Evolutionary conservation across 2,888 invertebrate genomes (phyloP).

Genomic region (Pterobdella sp.): DNA sequence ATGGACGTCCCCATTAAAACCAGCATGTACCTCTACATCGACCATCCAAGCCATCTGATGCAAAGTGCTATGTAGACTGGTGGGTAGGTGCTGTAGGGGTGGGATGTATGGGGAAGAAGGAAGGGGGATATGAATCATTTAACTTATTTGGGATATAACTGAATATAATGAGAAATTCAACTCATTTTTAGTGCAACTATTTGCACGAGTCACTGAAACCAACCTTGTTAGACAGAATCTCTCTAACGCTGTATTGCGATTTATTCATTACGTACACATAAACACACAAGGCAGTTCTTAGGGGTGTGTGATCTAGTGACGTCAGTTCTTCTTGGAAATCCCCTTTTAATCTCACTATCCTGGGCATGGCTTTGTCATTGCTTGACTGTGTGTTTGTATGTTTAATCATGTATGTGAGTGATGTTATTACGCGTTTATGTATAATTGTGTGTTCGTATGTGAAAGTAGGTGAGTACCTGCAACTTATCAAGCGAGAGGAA

Average conservation of each 20-base stretch:
- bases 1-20: constrained; percentile 83
- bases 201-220: constrained; percentile 27
- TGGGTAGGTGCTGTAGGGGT: constrained; percentile 51
- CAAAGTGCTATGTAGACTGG: constrained; percentile 58
- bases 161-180: not conserved
- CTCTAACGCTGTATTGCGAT: constrained; percentile 68
- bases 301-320: constrained; percentile 73
- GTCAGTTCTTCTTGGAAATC: constrained; percentile 71
- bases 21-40: constrained; percentile 73
- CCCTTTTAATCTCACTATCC: not conserved
- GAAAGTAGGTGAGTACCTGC: constrained; percentile 52
- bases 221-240: constrained; percentile 72
- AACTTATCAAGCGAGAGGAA: constrained; percentile 63
- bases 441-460: too few species aligned
- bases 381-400: constrained; percentile 9
- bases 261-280: constrained; percentile 87
- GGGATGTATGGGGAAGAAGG: too few species aligned
- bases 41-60: constrained; percentile 80
- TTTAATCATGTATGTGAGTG: too few species aligned
- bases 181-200: not conserved
- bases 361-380: not conserved
- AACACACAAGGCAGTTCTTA: constrained; percentile 79
- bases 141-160: not conserved
- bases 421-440: too few species aligned
- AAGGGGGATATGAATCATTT: not conserved